Evolutionary conservation across 2,888 invertebrate species (phyloP).

Genomic region (Embidobia sp.): DNA sequence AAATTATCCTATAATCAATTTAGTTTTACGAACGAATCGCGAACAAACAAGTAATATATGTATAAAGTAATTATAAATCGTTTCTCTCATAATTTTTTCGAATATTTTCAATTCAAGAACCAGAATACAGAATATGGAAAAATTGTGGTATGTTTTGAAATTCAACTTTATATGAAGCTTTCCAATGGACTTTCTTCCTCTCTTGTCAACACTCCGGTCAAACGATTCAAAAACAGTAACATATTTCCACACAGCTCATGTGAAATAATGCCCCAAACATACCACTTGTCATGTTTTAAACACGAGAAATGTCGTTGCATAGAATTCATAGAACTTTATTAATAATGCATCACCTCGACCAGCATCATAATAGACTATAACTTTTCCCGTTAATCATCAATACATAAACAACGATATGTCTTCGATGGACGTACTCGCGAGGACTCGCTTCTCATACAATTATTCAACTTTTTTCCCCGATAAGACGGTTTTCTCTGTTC

Average conservation of each 20-base stretch:
- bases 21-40: slow-evolving; percentile 23
- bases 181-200: too few relatives aligned
- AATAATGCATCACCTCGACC: not conserved
- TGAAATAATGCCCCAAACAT: slow-evolving; percentile 1
- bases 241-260: too few relatives aligned
- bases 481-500: slow-evolving; percentile 4
- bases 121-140: slow-evolving; percentile 8
- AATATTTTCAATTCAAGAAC: not conserved
- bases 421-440: slow-evolving; percentile 46
- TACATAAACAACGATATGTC: slow-evolving; percentile 43
- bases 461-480: slow-evolving; percentile 4
- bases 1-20: slow-evolving; percentile 41
- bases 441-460: slow-evolving; percentile 1
- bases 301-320: slow-evolving; percentile 10
- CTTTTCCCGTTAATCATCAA: slow-evolving; percentile 16
- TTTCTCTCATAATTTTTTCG: not conserved
- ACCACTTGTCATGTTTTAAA: too few relatives aligned
- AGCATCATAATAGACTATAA: slow-evolving; percentile 1
- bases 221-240: too few relatives aligned
- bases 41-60: slow-evolving; percentile 14
- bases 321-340: not conserved
- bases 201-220: too few relatives aligned
- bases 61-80: slow-evolving; percentile 16
- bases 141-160: not conserved
- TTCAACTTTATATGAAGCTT: too few relatives aligned